Conservation (phyloP, 1,140 invertebrate species). For the Bombus affinis region DNA sequence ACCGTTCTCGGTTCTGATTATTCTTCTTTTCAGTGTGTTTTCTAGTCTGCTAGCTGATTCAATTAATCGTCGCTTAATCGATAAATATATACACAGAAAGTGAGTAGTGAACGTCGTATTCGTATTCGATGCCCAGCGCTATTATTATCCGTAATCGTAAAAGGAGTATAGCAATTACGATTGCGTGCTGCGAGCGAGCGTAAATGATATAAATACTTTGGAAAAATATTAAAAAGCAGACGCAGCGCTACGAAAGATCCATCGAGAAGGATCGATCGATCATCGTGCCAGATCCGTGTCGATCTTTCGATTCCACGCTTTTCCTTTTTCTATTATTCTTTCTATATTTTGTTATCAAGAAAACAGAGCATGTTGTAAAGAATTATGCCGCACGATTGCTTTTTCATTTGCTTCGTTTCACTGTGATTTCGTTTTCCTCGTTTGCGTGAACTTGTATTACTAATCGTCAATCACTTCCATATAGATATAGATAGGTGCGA, state of each 20-base stretch:
- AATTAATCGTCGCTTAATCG: constrained; percentile 42
- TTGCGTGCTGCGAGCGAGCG: not conserved
- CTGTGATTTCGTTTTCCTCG: not conserved
- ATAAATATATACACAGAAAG: constrained; percentile 4
- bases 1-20: not conserved
- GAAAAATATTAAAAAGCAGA: not conserved
- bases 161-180: constrained; percentile 14
- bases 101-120: constrained; percentile 7
- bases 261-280: not conserved
- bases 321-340: not conserved
- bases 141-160: constrained; percentile 22
- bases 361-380: constrained; percentile 18
- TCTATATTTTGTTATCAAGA: not conserved
- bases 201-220: not conserved
- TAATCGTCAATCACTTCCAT: not conserved
- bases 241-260: not conserved
- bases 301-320: not conserved
- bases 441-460: not conserved
- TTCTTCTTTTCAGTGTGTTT: constrained; percentile 22
- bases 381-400: constrained; percentile 31
- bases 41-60: constrained; percentile 32
- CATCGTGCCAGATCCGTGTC: not conserved
- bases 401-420: constrained; percentile 20
- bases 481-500: not conserved
- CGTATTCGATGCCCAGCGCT: constrained; percentile 11